Evolutionary conservation across 2,797 vertebrate genomes (phyloP), one percentile per base, ranked within the genome.

Genomic region (Diplodus puntazzo): DNA sequence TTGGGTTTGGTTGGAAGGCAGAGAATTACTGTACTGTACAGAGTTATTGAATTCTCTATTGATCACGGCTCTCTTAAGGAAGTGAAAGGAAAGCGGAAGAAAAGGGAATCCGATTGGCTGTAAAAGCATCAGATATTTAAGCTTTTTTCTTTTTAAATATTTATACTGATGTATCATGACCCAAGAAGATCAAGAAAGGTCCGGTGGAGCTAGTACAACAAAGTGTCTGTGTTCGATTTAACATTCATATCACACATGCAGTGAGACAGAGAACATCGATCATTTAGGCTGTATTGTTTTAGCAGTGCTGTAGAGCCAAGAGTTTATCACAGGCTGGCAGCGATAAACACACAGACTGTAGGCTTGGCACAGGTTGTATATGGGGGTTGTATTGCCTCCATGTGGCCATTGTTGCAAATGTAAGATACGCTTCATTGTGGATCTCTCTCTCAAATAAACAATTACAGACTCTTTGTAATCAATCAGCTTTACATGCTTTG

Each of bases 371-470:
- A 71, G 67, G 62, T 69, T 66, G 48, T 62, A 55, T 62, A 42
- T 58, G 79, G 53, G 67, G 59, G 65, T 75, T 86, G 77, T 61
- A 70, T 91, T 90, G 88, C 89, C 91, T 92, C 90, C 85, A 72
- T 87, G 88, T 87, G 84, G 87, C 88, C 89, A 79, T 81, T 84
- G 81, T 78, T 90, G 81, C 81, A 86, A 84, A 75, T 70, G 50
- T 34, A 79, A 80, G 58, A 68, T 62, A 65, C 52, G 62, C 45
- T 69, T 77, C 17, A 60, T 58, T 82, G 39, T 68, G 42, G 43
- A 66, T 82, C 60, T 66, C 27, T 83, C 12, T 79, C 49, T 58
- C 62, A 48, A 58, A 57, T 66, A 64, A 73, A 77, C 69, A 73
- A 65, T 69, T 55, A 12, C 21, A 17, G 73, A 27, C 27, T 76